Conservation (phyloP, 2,888 invertebrate species). For the Mythimna lalbum region DNA sequence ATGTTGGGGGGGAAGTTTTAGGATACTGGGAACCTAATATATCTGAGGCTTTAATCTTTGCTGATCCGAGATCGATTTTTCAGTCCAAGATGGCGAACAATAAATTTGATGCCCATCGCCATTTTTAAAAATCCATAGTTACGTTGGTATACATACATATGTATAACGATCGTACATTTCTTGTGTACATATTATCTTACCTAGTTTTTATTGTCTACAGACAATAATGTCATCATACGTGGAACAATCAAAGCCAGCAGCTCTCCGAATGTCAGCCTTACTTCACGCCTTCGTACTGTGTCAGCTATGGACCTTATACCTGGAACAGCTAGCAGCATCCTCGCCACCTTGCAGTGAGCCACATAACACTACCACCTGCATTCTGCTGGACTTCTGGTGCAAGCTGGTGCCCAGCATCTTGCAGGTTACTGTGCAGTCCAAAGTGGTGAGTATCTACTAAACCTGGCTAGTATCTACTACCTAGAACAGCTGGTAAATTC, state of each 20-base stretch:
- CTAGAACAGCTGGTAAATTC: no score
- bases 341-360: slow-evolving; percentile 93
- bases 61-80: neutral
- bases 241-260: slow-evolving; percentile 95
- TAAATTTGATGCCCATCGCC: neutral
- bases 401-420: slow-evolving; percentile 99
- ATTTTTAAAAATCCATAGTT: neutral
- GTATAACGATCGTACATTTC: no score
- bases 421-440: slow-evolving; percentile 95
- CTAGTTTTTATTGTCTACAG: slow-evolving; percentile 64
- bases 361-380: slow-evolving; percentile 94
- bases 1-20: no score
- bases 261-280: slow-evolving; percentile 97
- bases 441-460: slow-evolving; percentile 91
- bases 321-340: slow-evolving; percentile 95
- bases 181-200: no score
- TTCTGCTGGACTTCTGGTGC: slow-evolving; percentile 99
- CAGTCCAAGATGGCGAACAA: neutral
- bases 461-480: neutral
- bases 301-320: slow-evolving; percentile 99
- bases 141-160: no score
- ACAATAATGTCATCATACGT: slow-evolving; percentile 99
- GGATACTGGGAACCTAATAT: no score
- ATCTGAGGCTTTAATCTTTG: neutral
- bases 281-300: slow-evolving; percentile 99